phyloP scores from a whole-genome alignment of 1,140 invertebrate species.

The Cydia amplana region DNA sequence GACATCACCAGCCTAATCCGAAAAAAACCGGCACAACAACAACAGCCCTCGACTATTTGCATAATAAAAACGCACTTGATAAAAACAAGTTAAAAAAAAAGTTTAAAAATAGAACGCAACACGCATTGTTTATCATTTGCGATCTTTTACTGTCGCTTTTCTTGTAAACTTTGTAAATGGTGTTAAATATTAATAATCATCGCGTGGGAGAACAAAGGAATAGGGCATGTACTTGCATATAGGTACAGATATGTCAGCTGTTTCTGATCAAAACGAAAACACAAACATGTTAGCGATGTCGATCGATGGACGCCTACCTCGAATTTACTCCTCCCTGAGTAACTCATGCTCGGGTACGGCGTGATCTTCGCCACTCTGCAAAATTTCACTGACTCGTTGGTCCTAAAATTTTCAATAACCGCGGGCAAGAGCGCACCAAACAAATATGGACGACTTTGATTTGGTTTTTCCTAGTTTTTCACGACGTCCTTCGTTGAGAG shows the following conservation, averaged over 20 bases:
- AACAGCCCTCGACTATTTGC: neutral
- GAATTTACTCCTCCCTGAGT: slow-evolving; percentile 81
- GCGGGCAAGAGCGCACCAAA: slow-evolving; percentile 39
- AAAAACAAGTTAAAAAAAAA: slow-evolving; percentile 34
- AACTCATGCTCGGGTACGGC: slow-evolving; percentile 76
- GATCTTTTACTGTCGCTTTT: slow-evolving; percentile 26
- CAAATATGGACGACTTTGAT: slow-evolving; percentile 60
- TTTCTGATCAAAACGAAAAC: slow-evolving; percentile 69
- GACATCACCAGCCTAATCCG: neutral
- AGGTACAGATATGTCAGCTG: slow-evolving; percentile 66
- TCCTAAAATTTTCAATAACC: slow-evolving; percentile 45
- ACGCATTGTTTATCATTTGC: slow-evolving; percentile 29
- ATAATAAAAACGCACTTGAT: slow-evolving; percentile 28
- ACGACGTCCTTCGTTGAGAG: slow-evolving; percentile 41
- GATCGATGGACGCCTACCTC: slow-evolving; percentile 75
- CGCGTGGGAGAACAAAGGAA: slow-evolving; percentile 50
- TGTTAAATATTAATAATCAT: slow-evolving; percentile 31
- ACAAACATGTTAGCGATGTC: slow-evolving; percentile 62
- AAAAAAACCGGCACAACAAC: slow-evolving; percentile 19
- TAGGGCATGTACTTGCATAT: slow-evolving; percentile 36
- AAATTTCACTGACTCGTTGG: slow-evolving; percentile 49
- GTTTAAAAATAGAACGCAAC: slow-evolving; percentile 34
- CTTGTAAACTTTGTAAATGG: neutral
- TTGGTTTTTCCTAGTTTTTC: slow-evolving; percentile 59
- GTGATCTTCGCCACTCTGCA: slow-evolving; percentile 74